Conservation (phyloP, 2,888 invertebrate species). For the Tipula helvola region DNA sequence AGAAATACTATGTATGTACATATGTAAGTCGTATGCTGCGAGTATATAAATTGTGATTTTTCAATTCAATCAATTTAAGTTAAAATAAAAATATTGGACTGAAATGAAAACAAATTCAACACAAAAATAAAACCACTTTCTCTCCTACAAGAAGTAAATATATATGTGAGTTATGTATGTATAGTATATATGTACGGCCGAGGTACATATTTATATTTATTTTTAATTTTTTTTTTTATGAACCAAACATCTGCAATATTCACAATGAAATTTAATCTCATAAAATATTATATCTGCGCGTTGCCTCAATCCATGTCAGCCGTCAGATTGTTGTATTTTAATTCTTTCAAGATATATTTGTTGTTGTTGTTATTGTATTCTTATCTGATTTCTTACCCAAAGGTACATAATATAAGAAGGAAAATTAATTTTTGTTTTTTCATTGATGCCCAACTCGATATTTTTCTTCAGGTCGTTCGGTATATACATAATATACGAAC, state of each 20-base stretch:
- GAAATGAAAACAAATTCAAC: neutral
- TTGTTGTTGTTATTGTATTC: neutral
- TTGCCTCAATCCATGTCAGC: constrained; percentile 4
- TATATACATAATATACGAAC: neutral
- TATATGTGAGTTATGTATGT: neutral
- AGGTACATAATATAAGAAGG: neutral
- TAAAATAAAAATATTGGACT: neutral
- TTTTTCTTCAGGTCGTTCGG: neutral
- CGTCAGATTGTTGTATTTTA: constrained; percentile 4
- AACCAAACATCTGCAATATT: neutral
- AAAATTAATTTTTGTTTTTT: neutral
- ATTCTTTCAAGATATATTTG: neutral
- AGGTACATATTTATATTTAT: neutral
- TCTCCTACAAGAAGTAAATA: neutral
- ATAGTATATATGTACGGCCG: neutral
- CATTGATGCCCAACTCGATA: neutral
- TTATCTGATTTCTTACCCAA: neutral
- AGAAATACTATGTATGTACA: neutral
- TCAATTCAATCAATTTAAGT: neutral
- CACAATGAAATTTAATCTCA: neutral
- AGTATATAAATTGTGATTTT: neutral
- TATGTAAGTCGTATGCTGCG: neutral
- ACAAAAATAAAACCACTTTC: neutral
- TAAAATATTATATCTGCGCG: neutral
- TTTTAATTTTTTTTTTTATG: neutral